Evolutionary conservation across 2,113 vertebrate genomes (phyloP), one percentile per base, ranked within the genome.

Genomic region (Rhinogobius similis): DNA sequence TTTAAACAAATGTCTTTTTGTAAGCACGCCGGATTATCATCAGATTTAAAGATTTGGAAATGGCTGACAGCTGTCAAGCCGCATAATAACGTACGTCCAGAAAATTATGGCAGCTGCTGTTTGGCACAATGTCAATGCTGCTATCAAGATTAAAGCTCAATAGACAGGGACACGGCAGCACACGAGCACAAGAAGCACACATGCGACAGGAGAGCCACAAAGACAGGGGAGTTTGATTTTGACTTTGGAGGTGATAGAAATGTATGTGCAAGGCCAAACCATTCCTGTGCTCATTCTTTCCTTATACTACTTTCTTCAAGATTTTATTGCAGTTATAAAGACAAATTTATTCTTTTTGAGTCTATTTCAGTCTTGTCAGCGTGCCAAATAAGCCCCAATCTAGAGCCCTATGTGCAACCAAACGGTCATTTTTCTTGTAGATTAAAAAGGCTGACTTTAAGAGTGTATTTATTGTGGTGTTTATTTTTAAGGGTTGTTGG

Each of bases 21-120:
- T 88, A 91, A 89, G 87, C 85, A 82, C 64, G 71, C 68, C 65
- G 90, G 92, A 93, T 92, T 93, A 93, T 86, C 87, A 79, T 76
- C 87, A 89, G 89, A 92, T 92, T 91, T 92, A 89, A 89, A 90
- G 90, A 90, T 90, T 90, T 89, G 85, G 79, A 85, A 90, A 90
- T 86, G 81, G 86, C 86, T 89, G 87, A 90, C 91, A 91, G 90
- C 87, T 91, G 91, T 90, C 91, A 85, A 70, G 86, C 87, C 32
- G 79, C 75, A 85, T 89, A 88, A 86, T 87, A 91, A 84, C 79
- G 82, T 85, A 80, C 69, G 84, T 85, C 81, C 86, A 82, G 80
- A 89, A 90, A 88, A 90, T 89, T 85, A 80, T 79, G 82, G 85
- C 85, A 82, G 77, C 84, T 86, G 76, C 81, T 26, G 65, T 50